Conservation (phyloP, 2,888 invertebrate genomes). For the Leptopterna dolabrata region DNA sequence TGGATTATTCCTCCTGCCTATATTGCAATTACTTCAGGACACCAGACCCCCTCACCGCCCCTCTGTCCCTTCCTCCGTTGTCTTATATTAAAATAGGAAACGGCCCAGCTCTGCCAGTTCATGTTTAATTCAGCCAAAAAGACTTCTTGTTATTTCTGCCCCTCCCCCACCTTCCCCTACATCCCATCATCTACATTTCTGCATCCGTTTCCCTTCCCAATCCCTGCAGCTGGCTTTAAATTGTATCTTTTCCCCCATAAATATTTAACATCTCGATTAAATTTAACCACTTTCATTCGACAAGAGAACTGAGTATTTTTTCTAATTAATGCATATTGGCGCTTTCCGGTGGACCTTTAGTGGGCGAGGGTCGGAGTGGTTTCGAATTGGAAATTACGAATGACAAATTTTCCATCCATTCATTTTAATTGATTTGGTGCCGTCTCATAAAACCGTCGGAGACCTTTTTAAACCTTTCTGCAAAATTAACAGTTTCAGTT, state of each 20-base stretch:
- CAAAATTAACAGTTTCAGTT: too few species aligned
- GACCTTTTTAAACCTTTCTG: too few species aligned
- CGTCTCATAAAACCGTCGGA: too few species aligned
- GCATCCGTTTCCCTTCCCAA: not conserved
- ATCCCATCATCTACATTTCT: not conserved
- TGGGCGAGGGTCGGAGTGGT: not conserved
- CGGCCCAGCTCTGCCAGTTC: constrained; percentile 23
- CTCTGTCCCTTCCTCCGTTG: not conserved
- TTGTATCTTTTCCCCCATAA: constrained; percentile 17
- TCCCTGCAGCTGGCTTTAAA: not conserved
- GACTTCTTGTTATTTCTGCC: constrained; percentile 45
- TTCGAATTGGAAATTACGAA: not conserved
- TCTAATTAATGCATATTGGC: not conserved
- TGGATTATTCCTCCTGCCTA: constrained; percentile 48
- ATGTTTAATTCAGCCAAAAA: constrained; percentile 50
- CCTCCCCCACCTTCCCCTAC: not conserved
- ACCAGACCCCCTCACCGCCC: not conserved
- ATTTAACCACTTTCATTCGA: constrained; percentile 16
- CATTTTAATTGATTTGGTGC: too few species aligned
- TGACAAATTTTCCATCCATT: not conserved
- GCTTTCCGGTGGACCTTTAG: not conserved
- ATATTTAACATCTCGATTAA: constrained; percentile 20
- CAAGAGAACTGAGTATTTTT: not conserved
- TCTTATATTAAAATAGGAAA: constrained; percentile 52
- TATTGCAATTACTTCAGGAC: constrained; percentile 48